Evolutionary conservation across 2,113 vertebrate genomes (phyloP).

Genomic region (Alethe castanea): DNA sequence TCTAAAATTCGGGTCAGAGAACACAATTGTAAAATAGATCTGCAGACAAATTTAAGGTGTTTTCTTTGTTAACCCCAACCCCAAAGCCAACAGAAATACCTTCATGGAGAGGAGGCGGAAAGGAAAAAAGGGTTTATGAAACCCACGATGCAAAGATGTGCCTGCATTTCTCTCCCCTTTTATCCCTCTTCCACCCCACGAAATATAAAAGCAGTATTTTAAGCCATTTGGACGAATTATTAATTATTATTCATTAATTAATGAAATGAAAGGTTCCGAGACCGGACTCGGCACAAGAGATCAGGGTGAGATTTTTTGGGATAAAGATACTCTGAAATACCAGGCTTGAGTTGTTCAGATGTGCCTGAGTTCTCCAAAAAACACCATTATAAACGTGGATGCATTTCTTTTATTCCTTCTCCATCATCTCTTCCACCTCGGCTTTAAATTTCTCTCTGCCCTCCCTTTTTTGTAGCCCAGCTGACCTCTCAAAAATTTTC

Average conservation of each 20-base stretch:
- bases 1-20: neutral
- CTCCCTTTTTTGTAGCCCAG: neutral
- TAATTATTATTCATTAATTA: neutral
- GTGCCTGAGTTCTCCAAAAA: neutral
- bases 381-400: fast-evolving
- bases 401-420: neutral
- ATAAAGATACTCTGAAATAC: neutral
- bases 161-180: neutral
- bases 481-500: neutral
- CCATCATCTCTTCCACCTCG: neutral
- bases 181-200: neutral
- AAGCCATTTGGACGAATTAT: neutral
- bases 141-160: fast-evolving
- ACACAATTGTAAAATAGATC: fast-evolving
- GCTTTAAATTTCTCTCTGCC: neutral
- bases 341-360: fast-evolving
- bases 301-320: neutral
- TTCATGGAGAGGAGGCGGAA: neutral
- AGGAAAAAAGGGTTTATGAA: neutral
- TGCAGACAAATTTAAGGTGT: neutral
- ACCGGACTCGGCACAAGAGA: fast-evolving
- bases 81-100: neutral
- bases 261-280: fast-evolving
- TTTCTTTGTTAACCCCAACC: neutral
- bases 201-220: neutral